Evolutionary conservation across 2,113 vertebrate species (phyloP).

Genomic region (Otus sunia): DNA sequence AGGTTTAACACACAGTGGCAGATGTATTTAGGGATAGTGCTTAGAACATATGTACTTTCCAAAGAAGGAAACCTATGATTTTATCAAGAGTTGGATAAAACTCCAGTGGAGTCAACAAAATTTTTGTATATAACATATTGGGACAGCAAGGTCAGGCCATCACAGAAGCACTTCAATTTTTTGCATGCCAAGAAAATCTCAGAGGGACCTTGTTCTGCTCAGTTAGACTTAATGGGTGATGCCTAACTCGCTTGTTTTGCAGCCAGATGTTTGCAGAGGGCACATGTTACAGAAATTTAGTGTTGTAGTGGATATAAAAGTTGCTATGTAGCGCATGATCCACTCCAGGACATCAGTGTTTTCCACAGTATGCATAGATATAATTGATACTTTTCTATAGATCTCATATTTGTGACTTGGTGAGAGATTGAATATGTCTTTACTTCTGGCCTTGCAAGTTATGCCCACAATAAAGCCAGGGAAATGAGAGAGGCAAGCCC

Average conservation of each 20-base stretch:
- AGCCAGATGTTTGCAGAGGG: background rate
- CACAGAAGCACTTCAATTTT: background rate
- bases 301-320: background rate
- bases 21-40: background rate
- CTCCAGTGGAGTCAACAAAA: background rate
- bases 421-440: background rate
- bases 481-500: background rate
- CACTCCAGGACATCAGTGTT: background rate
- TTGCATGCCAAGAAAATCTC: background rate
- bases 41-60: background rate
- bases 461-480: fast-evolving
- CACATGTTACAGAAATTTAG: fast-evolving
- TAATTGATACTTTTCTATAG: background rate
- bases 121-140: background rate
- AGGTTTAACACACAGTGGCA: background rate
- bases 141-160: background rate
- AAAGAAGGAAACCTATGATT: background rate
- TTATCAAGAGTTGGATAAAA: background rate
- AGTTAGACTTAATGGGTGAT: background rate
- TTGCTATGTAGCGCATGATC: background rate
- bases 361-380: background rate
- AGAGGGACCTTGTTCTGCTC: background rate
- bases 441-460: background rate
- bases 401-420: background rate
- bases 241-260: background rate